A percentile compares a stretch with the other conserved stretches of the same genome.
Conservation (phyloP, 1,140 invertebrate species). For the Scaptomyza pallida region DNA sequence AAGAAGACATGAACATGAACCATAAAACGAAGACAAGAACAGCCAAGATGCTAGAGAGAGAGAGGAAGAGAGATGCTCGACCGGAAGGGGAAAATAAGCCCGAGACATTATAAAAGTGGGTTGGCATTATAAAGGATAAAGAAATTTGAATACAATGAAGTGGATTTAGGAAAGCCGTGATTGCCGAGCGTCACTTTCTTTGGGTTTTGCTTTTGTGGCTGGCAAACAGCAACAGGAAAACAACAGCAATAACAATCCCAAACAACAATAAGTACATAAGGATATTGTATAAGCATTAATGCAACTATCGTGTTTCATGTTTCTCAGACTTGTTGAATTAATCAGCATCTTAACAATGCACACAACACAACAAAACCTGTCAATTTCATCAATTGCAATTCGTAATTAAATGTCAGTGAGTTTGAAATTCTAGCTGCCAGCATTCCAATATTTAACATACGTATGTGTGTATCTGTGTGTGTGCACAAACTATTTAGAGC, state of each 20-base stretch:
- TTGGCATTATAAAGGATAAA: conserved; percentile 70
- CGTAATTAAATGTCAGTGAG: conserved; percentile 4
- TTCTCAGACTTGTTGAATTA: background rate
- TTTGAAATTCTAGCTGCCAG: background rate
- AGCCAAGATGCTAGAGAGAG: background rate
- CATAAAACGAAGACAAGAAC: conserved; percentile 63
- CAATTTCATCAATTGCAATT: conserved; percentile 5
- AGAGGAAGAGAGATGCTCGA: background rate
- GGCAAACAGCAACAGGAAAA: conserved; percentile 48
- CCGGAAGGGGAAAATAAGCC: conserved; percentile 45
- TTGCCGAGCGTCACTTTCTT: conserved; percentile 66
- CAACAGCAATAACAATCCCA: conserved; percentile 29
- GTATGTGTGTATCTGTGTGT: too few species aligned
- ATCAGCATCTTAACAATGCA: conserved; percentile 3
- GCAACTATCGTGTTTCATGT: conserved; percentile 56
- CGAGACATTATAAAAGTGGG: conserved; percentile 70
- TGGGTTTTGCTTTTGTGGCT: conserved; percentile 24
- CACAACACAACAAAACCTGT: conserved; percentile 2
- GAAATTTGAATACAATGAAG: conserved; percentile 79
- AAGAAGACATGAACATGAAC: conserved; percentile 82
- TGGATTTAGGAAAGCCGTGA: conserved; percentile 65
- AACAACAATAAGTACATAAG: conserved; percentile 48
- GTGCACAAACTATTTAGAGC: background rate
- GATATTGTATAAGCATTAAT: conserved; percentile 66
- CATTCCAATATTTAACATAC: too few species aligned